Evolutionary conservation across 2,797 vertebrate genomes (phyloP).

Genomic region (Acanthurus lineatus): DNA sequence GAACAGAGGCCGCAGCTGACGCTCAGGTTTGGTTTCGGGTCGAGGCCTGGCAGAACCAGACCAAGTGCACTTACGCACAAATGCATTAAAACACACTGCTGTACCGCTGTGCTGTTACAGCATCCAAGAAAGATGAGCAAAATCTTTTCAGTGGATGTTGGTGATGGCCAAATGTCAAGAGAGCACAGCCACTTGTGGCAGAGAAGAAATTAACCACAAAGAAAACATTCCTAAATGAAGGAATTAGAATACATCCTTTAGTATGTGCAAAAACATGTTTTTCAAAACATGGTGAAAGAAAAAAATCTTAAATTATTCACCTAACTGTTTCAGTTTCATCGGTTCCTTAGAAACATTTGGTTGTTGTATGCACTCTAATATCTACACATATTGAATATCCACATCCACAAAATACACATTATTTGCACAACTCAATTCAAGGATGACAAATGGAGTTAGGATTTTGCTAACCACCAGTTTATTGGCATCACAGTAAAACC

Average conservation of each 20-base stretch:
- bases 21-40: conserved; percentile 57
- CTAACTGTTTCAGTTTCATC: too few species aligned
- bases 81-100: not conserved
- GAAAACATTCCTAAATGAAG: not conserved
- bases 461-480: conserved; percentile 1
- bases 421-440: conserved; percentile 11
- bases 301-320: too few species aligned
- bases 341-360: too few species aligned
- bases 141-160: conserved; percentile 27
- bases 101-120: conserved; percentile 28
- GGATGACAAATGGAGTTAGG: not conserved
- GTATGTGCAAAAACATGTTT: too few species aligned
- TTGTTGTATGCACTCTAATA: not conserved
- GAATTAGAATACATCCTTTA: not conserved
- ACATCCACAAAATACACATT: not conserved
- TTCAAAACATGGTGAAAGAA: too few species aligned
- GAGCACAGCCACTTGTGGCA: conserved; percentile 11
- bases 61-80: not conserved
- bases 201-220: not conserved
- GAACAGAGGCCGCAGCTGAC: conserved; percentile 67
- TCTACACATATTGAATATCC: not conserved
- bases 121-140: conserved; percentile 47
- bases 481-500: conserved; percentile 13
- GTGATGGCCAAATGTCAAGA: conserved; percentile 5
- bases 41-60: conserved; percentile 50